Evolutionary conservation across 1,140 invertebrate genomes (phyloP), one percentile per base, ranked within the genome.

Genomic region (Drosophila pruinosa): DNA sequence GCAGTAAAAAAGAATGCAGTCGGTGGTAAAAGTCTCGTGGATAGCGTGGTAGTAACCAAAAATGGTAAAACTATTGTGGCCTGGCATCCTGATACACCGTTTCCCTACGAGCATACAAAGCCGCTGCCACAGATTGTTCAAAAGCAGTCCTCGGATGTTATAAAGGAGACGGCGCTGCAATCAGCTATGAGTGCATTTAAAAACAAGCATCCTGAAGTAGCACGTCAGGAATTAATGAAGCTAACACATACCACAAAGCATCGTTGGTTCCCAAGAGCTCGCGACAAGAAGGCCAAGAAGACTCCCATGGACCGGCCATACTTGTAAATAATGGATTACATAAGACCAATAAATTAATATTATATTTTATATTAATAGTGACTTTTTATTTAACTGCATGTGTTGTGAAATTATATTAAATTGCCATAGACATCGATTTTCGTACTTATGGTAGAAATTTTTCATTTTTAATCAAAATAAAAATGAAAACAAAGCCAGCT

Each of bases 51-150:
- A 8, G 92, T 95, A 67, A 94, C 94, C 8, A 93, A 95, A 74
- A 94, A 97, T 92, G 94, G 94, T n/a, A 94, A 93, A 39, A 96
- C 95, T 50, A 94, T 97, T 65, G 94, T 97, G 36, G 97, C 96
- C 69, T 97, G 97, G 95, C 97, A 99, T 92, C 96, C 96, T 31
- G 94, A 97, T 75, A 89, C 93, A 85, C 91, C 93, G 38, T 96
- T 97, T 92, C 97, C 97, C 0, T 99, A 98, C 85, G 96, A 98
- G 91, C 94, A 91, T 79, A 95, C 96, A 5, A 94, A 93, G 86
- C 95, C 96, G 1, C 77, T 98, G 34, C 95, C 96, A 10, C 81
- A 92, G 61, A 77, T 91, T 43, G 53, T 75, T 0, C 68, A 36
- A 22, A 85, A 48, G 52, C 82, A 64, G 36, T 91, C 53, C 78